Conservation (phyloP, 2,797 vertebrate species). For the Bufotes viridis region DNA sequence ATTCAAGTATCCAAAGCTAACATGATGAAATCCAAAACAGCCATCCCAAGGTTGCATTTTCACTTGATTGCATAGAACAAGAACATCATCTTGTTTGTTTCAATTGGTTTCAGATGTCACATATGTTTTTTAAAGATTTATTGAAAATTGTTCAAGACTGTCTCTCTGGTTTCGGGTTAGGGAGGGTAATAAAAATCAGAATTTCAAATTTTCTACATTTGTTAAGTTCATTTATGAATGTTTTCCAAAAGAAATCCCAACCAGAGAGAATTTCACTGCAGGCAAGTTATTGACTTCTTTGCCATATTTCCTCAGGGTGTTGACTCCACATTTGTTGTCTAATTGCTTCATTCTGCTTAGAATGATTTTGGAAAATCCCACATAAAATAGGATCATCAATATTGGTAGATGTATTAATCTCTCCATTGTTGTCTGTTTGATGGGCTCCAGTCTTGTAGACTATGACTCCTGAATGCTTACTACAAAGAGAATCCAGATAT, state of each 20-base stretch:
- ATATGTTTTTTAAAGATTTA: conserved; percentile 25
- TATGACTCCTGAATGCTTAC: background rate
- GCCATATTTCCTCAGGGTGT: conserved; percentile 60
- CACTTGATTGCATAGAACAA: conserved; percentile 45
- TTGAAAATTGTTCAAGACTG: conserved; percentile 27
- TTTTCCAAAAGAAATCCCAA: conserved; percentile 54
- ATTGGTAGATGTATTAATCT: conserved; percentile 56
- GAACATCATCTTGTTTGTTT: conserved; percentile 56
- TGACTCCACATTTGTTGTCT: conserved; percentile 54
- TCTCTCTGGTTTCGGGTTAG: conserved; percentile 45
- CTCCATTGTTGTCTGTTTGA: conserved; percentile 45
- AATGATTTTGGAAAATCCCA: conserved; percentile 37
- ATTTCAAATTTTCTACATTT: conserved; percentile 50
- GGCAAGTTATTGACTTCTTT: conserved; percentile 46
- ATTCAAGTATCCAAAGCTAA: background rate
- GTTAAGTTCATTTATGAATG: conserved; percentile 55
- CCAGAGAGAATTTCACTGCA: conserved; percentile 40
- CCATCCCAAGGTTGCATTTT: conserved; percentile 37
- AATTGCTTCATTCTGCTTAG: conserved; percentile 56
- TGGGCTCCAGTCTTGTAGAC: conserved; percentile 34
- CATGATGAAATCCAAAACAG: conserved; percentile 35
- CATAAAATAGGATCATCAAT: conserved; percentile 51
- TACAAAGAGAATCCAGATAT: conserved; percentile 16
- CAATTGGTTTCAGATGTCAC: conserved; percentile 56
- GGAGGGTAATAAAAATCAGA: conserved; percentile 42